Conservation (phyloP, 2,113 vertebrate species). For the Ptychochromis oligacanthus region DNA sequence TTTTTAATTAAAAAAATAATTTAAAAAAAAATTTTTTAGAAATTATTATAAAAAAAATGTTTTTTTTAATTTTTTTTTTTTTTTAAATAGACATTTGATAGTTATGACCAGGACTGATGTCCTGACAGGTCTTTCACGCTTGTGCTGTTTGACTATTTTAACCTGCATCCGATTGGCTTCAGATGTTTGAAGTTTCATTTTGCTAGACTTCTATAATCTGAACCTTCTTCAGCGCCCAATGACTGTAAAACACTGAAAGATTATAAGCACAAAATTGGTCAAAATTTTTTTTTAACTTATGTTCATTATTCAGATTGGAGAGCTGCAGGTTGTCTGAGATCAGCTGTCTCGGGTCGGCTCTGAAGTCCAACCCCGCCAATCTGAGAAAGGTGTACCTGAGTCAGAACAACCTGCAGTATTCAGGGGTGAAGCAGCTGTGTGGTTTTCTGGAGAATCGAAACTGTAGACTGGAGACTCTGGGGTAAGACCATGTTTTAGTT, state of each 20-base stretch:
- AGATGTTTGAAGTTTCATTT: not conserved
- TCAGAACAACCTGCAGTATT: not conserved
- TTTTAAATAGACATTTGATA: too few species aligned
- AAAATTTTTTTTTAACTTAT: too few species aligned
- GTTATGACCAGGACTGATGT: too few species aligned
- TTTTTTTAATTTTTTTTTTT: too few species aligned
- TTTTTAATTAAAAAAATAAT: too few species aligned
- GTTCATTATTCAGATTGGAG: not conserved
- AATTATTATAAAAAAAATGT: too few species aligned
- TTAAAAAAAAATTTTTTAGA: too few species aligned
- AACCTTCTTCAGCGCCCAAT: not conserved
- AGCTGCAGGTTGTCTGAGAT: not conserved
- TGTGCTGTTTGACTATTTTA: too few species aligned
- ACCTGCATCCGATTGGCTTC: not conserved
- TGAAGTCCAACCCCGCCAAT: not conserved
- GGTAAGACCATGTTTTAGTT: not conserved
- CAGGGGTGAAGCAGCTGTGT: not conserved
- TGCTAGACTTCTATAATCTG: not conserved
- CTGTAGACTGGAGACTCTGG: not conserved
- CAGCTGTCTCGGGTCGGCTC: not conserved
- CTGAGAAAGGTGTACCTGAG: not conserved
- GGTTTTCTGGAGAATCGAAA: not conserved
- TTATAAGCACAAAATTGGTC: not conserved
- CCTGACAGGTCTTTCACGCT: too few species aligned
- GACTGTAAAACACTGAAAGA: not conserved